Conservation (phyloP, 2,888 invertebrate genomes). For the Cephalotes varians region DNA sequence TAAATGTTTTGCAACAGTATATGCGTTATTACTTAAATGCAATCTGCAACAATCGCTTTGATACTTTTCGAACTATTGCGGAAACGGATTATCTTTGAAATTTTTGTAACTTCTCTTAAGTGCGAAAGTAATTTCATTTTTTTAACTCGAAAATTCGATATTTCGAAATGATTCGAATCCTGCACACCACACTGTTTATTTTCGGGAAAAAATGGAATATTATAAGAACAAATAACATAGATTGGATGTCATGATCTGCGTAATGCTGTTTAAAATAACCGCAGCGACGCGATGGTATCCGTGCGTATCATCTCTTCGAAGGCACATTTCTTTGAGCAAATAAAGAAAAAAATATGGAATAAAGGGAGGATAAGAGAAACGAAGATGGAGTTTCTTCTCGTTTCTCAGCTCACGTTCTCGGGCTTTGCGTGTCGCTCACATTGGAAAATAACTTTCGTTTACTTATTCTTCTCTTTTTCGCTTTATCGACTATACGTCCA, state of each 20-base stretch:
- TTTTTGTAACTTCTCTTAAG: not conserved
- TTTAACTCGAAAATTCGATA: not conserved
- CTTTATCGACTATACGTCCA: slow-evolving; percentile 37
- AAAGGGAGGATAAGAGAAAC: not conserved
- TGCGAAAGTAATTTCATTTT: not conserved
- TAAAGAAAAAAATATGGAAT: not conserved
- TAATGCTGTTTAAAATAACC: slow-evolving; percentile 20
- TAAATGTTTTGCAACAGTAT: too few species aligned
- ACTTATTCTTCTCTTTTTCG: slow-evolving; percentile 39
- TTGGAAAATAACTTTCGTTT: slow-evolving; percentile 47
- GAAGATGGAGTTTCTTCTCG: slow-evolving; percentile 33
- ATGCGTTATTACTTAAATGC: not conserved
- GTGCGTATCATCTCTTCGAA: slow-evolving; percentile 23
- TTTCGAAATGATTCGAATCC: not conserved
- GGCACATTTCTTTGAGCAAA: slow-evolving; percentile 18
- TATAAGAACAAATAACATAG: not conserved
- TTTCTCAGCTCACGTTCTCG: slow-evolving; percentile 46
- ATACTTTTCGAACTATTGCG: not conserved
- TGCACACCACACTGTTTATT: not conserved
- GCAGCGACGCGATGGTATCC: slow-evolving; percentile 1
- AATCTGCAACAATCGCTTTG: not conserved
- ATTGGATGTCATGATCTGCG: slow-evolving; percentile 25
- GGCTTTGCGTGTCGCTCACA: slow-evolving; percentile 39
- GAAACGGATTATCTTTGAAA: not conserved
- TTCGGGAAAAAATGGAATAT: not conserved